These are phyloP conservation scores for Conchocele bisecta DNA, from an alignment of 2,888 invertebrate genomes.

Conservation along the genomic window DNA sequence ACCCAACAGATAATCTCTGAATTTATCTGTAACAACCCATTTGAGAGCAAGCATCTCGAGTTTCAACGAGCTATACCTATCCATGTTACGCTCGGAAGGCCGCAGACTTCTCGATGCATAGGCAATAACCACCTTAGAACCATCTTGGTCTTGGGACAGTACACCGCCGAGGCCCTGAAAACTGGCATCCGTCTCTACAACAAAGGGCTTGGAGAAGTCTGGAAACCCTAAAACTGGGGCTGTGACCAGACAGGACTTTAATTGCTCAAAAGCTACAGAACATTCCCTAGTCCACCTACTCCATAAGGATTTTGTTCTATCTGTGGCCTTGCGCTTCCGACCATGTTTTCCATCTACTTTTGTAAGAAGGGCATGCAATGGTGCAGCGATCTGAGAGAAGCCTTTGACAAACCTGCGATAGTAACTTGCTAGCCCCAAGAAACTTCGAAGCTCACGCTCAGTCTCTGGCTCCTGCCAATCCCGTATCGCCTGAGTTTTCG, in stretches of 20 bases:
- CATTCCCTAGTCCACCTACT: constrained; percentile 22
- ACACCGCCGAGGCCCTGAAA: constrained; percentile 53
- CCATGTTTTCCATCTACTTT: no score
- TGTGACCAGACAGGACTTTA: constrained; percentile 39
- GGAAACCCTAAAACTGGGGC: constrained; percentile 57
- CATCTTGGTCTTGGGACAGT: constrained; percentile 49
- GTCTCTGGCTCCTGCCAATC: not conserved
- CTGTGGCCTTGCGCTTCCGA: no score
- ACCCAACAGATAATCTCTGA: constrained; percentile 24
- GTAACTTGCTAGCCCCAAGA: constrained; percentile 43
- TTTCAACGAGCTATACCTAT: constrained; percentile 50
- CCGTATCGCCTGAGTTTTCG: not conserved
- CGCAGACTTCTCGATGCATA: constrained; percentile 55
- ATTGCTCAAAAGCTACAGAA: constrained; percentile 34
- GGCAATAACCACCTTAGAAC: constrained; percentile 25
- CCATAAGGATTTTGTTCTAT: no score
- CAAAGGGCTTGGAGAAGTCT: constrained; percentile 48
- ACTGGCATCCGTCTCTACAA: constrained; percentile 56
- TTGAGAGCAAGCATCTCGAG: constrained; percentile 39
- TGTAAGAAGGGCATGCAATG: constrained; percentile 20
- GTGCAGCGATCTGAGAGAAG: constrained; percentile 41
- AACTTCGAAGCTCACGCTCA: constrained; percentile 28
- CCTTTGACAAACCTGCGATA: constrained; percentile 38
- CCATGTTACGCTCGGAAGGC: constrained; percentile 42
- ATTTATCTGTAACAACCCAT: constrained; percentile 35